A percentile compares a stretch with the other conserved stretches of the same genome.
These are phyloP conservation scores for Phymanthus crucifer DNA, from an alignment of 92 coral and sea anemone species.

Conservation along the genomic window DNA sequence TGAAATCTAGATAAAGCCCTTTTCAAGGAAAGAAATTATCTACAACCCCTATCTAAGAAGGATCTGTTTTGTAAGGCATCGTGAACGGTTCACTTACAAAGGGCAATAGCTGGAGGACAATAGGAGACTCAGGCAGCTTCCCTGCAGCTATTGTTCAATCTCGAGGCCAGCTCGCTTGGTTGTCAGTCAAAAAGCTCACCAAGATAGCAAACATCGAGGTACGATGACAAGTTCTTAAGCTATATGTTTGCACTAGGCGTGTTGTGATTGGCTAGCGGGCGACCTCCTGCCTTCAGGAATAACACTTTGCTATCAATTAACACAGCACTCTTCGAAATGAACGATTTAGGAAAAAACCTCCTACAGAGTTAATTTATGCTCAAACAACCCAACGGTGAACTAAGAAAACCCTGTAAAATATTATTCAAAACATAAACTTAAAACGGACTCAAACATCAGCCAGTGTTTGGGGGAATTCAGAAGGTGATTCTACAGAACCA, in stretches of 20 bases:
- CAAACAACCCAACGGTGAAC: not conserved
- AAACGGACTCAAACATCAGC: not conserved
- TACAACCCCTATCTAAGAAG: not conserved
- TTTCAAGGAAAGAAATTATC: not conserved
- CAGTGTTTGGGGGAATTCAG: not conserved
- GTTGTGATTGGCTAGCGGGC: conserved; percentile 8
- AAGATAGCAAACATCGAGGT: conserved; percentile 3
- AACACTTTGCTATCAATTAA: conserved; percentile 63
- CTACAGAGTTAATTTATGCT: conserved; percentile 85
- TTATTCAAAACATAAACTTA: not conserved
- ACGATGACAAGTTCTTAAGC: conserved; percentile 16
- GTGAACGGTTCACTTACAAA: conserved; percentile 1
- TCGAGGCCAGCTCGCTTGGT: not conserved
- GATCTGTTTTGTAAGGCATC: not conserved
- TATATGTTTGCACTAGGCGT: not conserved
- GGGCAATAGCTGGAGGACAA: not conserved
- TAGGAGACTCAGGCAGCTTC: conserved; percentile 4
- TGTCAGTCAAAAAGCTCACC: conserved; percentile 8
- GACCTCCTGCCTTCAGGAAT: conserved; percentile 57
- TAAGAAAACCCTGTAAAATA: not conserved
- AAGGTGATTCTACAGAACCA: not conserved
- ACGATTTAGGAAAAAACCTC: conserved; percentile 46
- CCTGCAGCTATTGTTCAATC: conserved; percentile 10
- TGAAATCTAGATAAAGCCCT: not conserved
- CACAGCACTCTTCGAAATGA: conserved; percentile 55